Evolutionary conservation across 2,113 vertebrate species (phyloP), one percentile per base, ranked within the genome.

Genomic region (Sander lucioperca): DNA sequence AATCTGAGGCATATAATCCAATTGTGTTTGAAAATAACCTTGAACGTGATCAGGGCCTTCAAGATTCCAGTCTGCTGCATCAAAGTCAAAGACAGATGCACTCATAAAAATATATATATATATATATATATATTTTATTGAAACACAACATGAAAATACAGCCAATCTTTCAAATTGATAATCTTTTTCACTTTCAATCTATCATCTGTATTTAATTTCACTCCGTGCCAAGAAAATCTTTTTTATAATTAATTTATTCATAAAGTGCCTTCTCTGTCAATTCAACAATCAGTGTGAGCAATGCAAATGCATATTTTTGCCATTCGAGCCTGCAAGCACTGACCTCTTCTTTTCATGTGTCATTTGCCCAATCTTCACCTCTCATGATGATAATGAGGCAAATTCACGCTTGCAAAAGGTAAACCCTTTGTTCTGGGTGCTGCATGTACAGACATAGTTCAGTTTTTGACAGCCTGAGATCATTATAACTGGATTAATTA

Each of bases 11-110:
- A 11, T 54, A 48, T 72, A 77, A 83, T 59, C 53, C 59, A 73
- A 23, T 68, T 68, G 50, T 79, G 75, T 30, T 74, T 27, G 18
- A 74, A 14, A 73, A 36, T 27, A 63, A 78, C 30, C 81, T 77
- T 59, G 30, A 61, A 27, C 1, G 10, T 66, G 25, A 83, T 47
- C 47, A 39, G 48, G 47, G 56, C 45, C 2, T 66, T 66, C 19
- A 4, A 0, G 45, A 25, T 58, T 45, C 51, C 45, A 51, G 6
- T 11, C 19, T 3, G 14, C 54, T 21, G 62, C 36, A 23, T 73
- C 23, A 73, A 19, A 54, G 33, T 14, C n/a, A 73, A 47, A 61
- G 23, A 68, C 12, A 51, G 12, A 14, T 25, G 23, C 5, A 15
- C 23, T 25, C 14, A 57, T 59, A 59, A 30, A 30, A 5, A 30